phyloP scores from a whole-genome alignment of 2,888 invertebrate species.

The Dicranocentrus wangi region DNA sequence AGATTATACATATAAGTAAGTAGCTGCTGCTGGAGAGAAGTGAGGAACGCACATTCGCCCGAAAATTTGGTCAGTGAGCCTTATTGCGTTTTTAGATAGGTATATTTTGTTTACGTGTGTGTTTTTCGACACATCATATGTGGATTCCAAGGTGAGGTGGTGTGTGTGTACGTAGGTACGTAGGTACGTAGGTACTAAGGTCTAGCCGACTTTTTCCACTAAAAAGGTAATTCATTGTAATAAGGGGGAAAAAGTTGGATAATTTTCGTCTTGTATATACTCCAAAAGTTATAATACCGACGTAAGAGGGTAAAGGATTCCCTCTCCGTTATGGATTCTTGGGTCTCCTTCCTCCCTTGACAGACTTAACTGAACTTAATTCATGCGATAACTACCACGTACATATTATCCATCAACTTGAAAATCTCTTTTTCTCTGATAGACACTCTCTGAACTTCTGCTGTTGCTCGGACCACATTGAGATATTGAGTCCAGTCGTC shows the following conservation, averaged over 20 bases:
- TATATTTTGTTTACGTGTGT: conserved; percentile 48
- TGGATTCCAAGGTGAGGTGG: conserved; percentile 51
- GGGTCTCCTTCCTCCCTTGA: conserved; percentile 42
- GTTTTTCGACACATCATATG: conserved; percentile 6
- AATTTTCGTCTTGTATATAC: conserved; percentile 32
- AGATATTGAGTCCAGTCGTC: neutral
- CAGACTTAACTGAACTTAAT: conserved; percentile 62
- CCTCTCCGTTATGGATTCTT: conserved; percentile 45
- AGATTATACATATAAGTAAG: neutral
- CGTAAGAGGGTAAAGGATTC: conserved; percentile 50
- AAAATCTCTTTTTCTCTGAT: conserved; percentile 54
- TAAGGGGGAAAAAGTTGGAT: conserved; percentile 55
- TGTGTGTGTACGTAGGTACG: conserved; percentile 12
- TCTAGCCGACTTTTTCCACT: conserved; percentile 24
- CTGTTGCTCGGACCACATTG: conserved; percentile 3
- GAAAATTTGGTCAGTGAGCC: conserved; percentile 18
- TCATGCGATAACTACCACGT: conserved; percentile 67
- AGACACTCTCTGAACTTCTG: conserved; percentile 37
- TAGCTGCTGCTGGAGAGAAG: neutral
- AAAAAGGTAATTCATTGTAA: conserved; percentile 54
- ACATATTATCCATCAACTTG: conserved; percentile 65
- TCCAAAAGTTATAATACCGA: conserved; percentile 15
- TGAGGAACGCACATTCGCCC: conserved; percentile 13
- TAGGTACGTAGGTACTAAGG: neutral
- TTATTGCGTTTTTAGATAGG: conserved; percentile 16